These are phyloP conservation scores for Acanthurus lineatus DNA, from an alignment of 2,797 vertebrate species.

Conservation along the genomic window DNA sequence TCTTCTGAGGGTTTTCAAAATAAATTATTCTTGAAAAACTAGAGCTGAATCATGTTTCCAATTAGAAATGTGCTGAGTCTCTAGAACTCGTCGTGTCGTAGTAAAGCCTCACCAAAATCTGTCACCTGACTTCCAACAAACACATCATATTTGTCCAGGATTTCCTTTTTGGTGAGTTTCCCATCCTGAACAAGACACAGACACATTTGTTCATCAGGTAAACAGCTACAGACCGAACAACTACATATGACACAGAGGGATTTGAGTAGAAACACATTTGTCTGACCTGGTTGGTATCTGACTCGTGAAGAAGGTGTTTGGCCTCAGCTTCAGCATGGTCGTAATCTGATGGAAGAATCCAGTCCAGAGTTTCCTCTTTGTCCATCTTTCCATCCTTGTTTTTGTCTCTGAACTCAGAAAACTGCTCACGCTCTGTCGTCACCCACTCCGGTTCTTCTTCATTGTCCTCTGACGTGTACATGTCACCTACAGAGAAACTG, in stretches of 20 bases:
- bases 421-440: constrained; percentile 91
- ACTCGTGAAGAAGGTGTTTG: constrained; percentile 92
- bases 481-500: constrained; percentile 86
- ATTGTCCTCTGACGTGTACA: constrained; percentile 89
- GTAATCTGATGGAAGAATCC: constrained; percentile 93
- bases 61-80: background rate
- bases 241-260: too few species aligned
- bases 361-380: constrained; percentile 93
- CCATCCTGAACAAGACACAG: constrained; percentile 86
- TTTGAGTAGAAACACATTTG: too few species aligned
- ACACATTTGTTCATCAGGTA: background rate
- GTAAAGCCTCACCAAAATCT: constrained; percentile 92
- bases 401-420: constrained; percentile 92
- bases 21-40: constrained; percentile 81
- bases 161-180: constrained; percentile 90
- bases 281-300: constrained; percentile 90
- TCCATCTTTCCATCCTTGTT: constrained; percentile 96
- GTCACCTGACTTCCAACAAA: constrained; percentile 97
- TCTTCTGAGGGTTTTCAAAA: constrained; percentile 74
- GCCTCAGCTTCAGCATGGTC: constrained; percentile 93
- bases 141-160: constrained; percentile 92
- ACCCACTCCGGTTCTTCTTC: constrained; percentile 93
- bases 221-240: background rate
- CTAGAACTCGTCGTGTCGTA: constrained; percentile 94
- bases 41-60: background rate